Evolutionary conservation across 2,888 invertebrate genomes (phyloP).

Genomic region (Trichogramma evanescens): DNA sequence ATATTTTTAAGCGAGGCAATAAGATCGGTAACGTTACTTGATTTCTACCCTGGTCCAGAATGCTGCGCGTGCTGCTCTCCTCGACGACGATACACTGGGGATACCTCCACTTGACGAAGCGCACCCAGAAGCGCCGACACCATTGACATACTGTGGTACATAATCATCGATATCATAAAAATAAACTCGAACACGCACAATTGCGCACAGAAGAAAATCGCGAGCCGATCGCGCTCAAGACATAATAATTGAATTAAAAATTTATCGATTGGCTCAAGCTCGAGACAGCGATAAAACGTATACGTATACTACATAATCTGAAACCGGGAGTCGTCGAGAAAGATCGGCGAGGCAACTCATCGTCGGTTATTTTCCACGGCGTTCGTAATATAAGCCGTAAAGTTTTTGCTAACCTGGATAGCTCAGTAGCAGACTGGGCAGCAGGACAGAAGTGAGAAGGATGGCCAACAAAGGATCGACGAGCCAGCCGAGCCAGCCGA

Average conservation of each 20-base stretch:
- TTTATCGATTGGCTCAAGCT: too few species aligned
- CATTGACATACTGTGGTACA: constrained; percentile 33
- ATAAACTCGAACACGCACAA: too few species aligned
- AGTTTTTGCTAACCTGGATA: constrained; percentile 25
- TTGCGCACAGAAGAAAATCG: too few species aligned
- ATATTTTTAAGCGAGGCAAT: not conserved
- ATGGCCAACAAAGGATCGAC: constrained; percentile 24
- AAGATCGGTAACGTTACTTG: constrained; percentile 30
- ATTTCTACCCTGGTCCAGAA: constrained; percentile 41
- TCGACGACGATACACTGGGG: constrained; percentile 37
- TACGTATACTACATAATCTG: too few species aligned
- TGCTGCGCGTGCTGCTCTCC: constrained; percentile 35
- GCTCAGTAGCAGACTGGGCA: constrained; percentile 24
- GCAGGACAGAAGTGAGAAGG: constrained; percentile 18
- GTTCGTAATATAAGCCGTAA: too few species aligned
- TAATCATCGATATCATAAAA: too few species aligned
- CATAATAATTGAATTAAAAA: too few species aligned
- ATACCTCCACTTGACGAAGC: constrained; percentile 40
- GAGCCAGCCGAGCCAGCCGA: constrained; percentile 23
- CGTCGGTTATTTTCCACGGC: too few species aligned
- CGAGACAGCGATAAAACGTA: too few species aligned
- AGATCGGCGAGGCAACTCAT: too few species aligned
- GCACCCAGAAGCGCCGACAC: constrained; percentile 36
- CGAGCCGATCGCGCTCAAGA: too few species aligned
- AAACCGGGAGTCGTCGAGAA: too few species aligned